phyloP scores from a whole-genome alignment of 2,113 vertebrate species.

The Rafetus swinhoei region DNA sequence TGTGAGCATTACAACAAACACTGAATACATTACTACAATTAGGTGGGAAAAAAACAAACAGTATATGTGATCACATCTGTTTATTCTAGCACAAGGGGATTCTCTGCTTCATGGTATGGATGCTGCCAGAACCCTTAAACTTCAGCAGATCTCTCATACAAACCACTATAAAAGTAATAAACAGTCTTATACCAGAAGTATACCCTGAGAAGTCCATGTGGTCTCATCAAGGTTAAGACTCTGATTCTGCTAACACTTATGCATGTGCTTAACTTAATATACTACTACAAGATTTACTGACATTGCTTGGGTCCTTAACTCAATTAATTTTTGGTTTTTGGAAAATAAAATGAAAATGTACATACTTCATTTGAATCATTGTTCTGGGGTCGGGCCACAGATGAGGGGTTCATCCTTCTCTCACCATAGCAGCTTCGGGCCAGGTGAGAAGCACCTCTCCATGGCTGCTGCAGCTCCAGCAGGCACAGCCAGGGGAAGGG shows the following conservation, averaged over 20 bases:
- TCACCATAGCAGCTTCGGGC: no score
- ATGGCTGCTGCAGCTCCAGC: no score
- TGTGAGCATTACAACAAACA: not conserved
- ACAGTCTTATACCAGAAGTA: not conserved
- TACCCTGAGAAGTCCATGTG: not conserved
- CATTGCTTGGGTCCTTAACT: no score
- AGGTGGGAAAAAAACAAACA: not conserved
- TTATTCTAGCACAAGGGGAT: not conserved
- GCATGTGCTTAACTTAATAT: not conserved
- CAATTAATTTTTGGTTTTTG: no score
- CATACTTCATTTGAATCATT: no score
- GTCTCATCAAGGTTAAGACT: not conserved
- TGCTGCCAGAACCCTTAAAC: not conserved
- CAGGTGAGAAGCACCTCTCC: no score
- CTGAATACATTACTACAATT: not conserved
- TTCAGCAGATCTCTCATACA: not conserved
- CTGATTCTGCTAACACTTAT: not conserved
- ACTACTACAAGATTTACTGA: not conserved
- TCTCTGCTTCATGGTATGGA: not conserved
- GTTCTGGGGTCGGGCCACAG: no score
- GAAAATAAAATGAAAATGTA: no score
- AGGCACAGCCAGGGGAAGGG: no score
- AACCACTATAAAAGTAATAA: not conserved
- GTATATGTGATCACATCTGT: not conserved
- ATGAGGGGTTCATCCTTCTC: no score